phyloP scores from a whole-genome alignment of 2,888 invertebrate species.

The Stenodera caucasica region DNA sequence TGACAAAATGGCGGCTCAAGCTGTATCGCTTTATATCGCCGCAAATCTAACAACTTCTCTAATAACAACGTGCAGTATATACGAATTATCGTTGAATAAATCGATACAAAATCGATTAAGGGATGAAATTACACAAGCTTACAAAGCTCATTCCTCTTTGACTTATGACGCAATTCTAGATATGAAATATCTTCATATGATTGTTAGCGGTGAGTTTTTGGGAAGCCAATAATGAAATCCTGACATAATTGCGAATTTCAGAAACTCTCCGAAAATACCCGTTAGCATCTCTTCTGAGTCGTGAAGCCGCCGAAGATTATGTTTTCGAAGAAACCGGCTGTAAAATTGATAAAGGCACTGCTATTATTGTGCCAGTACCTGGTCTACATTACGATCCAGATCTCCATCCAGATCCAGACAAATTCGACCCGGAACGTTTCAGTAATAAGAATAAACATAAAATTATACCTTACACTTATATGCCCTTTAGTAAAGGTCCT shows the following conservation, averaged over 20 bases:
- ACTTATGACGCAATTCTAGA: conserved; percentile 16
- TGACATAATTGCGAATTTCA: conserved; percentile 23
- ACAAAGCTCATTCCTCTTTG: conserved; percentile 8
- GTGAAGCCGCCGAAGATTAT: conserved; percentile 46
- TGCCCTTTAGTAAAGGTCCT: conserved; percentile 52
- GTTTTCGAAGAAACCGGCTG: conserved; percentile 50
- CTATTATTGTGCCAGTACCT: conserved; percentile 50
- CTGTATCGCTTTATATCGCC: conserved; percentile 18
- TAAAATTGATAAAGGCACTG: conserved; percentile 51
- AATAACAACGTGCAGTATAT: conserved; percentile 9
- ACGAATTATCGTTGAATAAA: conserved; percentile 20
- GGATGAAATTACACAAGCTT: conserved; percentile 12
- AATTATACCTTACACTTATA: conserved; percentile 24
- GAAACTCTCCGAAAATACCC: conserved; percentile 56
- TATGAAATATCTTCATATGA: conserved; percentile 27
- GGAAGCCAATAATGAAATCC: background rate
- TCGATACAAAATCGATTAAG: conserved; percentile 15
- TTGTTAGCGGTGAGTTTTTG: conserved; percentile 12
- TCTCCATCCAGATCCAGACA: conserved; percentile 53
- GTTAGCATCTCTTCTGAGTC: conserved; percentile 47
- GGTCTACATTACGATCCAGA: conserved; percentile 50
- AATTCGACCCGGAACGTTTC: conserved; percentile 56
- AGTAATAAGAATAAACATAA: conserved; percentile 45
- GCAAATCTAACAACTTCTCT: conserved; percentile 22
- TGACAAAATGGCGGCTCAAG: conserved; percentile 22